phyloP scores from a whole-genome alignment of 2,797 vertebrate species.

The Loris lydekkerianus region DNA sequence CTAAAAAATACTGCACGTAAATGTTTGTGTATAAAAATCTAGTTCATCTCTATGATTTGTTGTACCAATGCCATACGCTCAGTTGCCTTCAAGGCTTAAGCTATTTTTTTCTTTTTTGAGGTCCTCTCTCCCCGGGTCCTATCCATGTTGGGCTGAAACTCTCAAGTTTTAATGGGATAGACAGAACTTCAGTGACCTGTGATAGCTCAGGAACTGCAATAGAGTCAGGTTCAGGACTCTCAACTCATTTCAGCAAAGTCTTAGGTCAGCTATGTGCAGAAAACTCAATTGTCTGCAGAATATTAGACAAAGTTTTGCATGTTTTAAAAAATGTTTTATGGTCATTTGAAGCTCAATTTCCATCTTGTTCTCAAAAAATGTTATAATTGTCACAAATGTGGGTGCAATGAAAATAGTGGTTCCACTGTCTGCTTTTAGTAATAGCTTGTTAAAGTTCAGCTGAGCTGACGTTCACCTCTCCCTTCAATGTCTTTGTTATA shows the following conservation, averaged over 20 bases:
- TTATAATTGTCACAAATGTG: background rate
- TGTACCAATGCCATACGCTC: background rate
- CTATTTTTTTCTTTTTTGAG: background rate
- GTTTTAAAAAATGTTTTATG: background rate
- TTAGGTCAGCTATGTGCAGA: background rate
- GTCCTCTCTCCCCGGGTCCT: background rate
- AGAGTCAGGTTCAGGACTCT: background rate
- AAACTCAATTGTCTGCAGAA: background rate
- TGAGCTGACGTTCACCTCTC: background rate
- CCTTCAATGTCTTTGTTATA: background rate
- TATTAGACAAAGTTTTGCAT: background rate
- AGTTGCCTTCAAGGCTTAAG: background rate
- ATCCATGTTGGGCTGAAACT: background rate
- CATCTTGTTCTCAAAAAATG: background rate
- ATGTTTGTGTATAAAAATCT: background rate
- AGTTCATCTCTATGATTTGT: background rate
- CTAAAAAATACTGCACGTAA: background rate
- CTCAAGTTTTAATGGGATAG: background rate
- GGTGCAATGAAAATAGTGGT: background rate
- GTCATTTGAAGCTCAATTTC: slow-evolving; percentile 13
- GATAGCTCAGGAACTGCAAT: background rate
- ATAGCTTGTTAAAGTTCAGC: background rate
- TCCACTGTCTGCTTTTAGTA: slow-evolving; percentile 13
- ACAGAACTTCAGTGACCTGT: background rate
- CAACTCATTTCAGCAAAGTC: slow-evolving; percentile 18